Percentiles rank a stretch among this genome's conserved stretches.
These are phyloP conservation scores for Arbacia lixula DNA, from an alignment of 53 echinoderm and acorn worm genomes.

Conservation along the genomic window DNA sequence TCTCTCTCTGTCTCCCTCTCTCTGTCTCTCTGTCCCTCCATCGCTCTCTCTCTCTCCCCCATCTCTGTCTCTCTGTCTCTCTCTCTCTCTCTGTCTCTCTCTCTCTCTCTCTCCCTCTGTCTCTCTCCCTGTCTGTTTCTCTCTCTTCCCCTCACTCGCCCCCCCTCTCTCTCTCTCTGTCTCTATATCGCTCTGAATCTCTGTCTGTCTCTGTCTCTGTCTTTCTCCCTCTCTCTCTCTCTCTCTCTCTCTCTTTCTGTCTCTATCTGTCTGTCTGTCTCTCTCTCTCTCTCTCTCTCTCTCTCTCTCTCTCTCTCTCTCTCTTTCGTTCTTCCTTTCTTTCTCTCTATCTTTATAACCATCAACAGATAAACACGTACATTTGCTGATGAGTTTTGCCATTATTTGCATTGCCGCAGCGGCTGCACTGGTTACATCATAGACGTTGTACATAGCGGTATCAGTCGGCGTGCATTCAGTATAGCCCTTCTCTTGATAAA, in stretches of 20 bases:
- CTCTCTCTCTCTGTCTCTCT: not conserved
- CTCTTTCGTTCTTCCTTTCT: not conserved
- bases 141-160: not conserved
- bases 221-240: not conserved
- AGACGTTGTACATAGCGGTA: too few species aligned
- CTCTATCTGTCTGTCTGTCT: not conserved
- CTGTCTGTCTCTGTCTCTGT: not conserved
- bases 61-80: not conserved
- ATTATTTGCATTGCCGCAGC: too few species aligned
- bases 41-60: not conserved
- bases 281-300: not conserved
- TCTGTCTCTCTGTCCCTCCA: not conserved
- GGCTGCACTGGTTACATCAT: too few species aligned
- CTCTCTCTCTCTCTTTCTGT: not conserved
- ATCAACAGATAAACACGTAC: too few species aligned
- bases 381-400: too few species aligned
- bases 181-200: not conserved
- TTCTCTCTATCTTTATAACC: too few species aligned
- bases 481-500: too few species aligned
- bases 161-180: not conserved
- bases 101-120: not conserved
- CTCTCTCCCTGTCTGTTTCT: not conserved
- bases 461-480: too few species aligned
- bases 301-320: too few species aligned
- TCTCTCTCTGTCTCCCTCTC: not conserved